Evolutionary conservation across 2,888 invertebrate species (phyloP), one percentile per base, ranked within the genome.

Genomic region (Neocrepidodera transversa): DNA sequence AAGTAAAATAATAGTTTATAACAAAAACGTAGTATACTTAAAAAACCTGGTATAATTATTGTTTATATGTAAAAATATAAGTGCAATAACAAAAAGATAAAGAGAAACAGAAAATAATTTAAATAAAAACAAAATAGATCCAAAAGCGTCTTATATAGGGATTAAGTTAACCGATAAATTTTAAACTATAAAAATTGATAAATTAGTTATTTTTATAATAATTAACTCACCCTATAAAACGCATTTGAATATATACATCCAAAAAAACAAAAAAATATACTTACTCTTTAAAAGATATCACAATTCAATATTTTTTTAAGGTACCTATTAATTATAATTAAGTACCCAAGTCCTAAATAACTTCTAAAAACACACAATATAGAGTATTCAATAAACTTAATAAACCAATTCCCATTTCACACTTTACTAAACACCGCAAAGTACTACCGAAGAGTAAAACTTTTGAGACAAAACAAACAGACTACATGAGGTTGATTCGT

Each of bases 351-450:
- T 26, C 26, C 13, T 26, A 43, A 43, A 43, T 20, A 26, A 7
- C 10, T 13, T 43, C 23, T 7, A 43, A 43, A n/a, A 43, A 43
- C 43, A 43, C 49, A 23, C 36, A 50, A 14, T 50, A 49, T 17
- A 49, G 35, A 13, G 50, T 50, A 26, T 50, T 26, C 26, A 50
- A n/a, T 38, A 50, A 50, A 50, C 38, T 38, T 7, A 50, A 38
- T 14, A 50, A 18, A 50, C 50, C 26, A 38, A 26, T 50, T 50
- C 10, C 50, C 50, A 50, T 50, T 26, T 50, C 50, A 50, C 50
- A 38, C 23, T 6, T 11, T 38, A 16, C 3, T 10, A 1, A 36
- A 23, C 50, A 36, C 26, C 1, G 1, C 36, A 1, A 10, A 38
- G 1, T 23, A 13, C 14, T 14, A 38, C 23, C n/a, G 38, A 50